Conservation (phyloP, 2,113 vertebrate species). For the Terrapene triunguis region DNA sequence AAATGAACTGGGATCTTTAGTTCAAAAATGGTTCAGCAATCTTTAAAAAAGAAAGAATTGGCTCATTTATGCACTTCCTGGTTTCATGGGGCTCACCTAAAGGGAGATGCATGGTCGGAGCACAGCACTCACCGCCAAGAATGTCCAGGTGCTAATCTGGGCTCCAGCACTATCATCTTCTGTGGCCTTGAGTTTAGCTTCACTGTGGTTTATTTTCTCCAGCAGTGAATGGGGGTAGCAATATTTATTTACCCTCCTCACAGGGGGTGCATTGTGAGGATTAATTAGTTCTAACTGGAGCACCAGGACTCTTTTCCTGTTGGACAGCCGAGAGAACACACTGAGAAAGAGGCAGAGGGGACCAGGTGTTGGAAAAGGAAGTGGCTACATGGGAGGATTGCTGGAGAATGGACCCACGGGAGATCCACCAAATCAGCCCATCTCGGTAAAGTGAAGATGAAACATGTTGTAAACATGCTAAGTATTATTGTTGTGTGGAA, state of each 20-base stretch:
- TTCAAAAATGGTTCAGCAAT: background rate
- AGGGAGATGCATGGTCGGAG: too few relatives aligned
- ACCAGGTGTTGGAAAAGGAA: background rate
- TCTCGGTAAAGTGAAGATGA: background rate
- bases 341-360: background rate
- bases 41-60: background rate
- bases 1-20: background rate
- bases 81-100: background rate
- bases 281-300: background rate
- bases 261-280: background rate
- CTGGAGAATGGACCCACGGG: background rate
- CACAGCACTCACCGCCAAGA: background rate
- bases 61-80: background rate
- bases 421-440: background rate
- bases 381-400: background rate
- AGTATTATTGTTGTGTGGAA: background rate
- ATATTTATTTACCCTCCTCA: background rate
- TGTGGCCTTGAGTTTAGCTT: background rate
- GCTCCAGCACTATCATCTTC: background rate
- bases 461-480: background rate
- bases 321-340: accelerated
- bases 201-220: background rate
- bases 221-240: background rate
- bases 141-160: background rate
- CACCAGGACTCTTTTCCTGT: background rate